phyloP scores from a whole-genome alignment of 2,113 vertebrate species.

The Australoheros scitulus region DNA sequence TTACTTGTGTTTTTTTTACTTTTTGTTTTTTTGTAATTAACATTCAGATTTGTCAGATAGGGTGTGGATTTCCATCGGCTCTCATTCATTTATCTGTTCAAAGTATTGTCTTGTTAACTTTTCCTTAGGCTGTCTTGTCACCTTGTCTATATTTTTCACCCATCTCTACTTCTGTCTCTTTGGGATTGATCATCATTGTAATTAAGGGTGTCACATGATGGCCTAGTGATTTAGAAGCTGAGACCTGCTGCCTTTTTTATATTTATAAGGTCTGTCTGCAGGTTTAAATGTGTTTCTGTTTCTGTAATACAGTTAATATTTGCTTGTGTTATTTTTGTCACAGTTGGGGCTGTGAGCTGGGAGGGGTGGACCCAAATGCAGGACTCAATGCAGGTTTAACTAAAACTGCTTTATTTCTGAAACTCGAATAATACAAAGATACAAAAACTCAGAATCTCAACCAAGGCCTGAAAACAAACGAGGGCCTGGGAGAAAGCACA shows the following conservation, averaged over 20 bases:
- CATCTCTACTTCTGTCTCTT: background rate
- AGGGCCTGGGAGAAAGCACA: too few species aligned
- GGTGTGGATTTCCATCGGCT: background rate
- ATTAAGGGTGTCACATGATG: constrained; percentile 40
- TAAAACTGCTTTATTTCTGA: too few species aligned
- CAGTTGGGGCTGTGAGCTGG: too few species aligned
- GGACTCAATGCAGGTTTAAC: too few species aligned
- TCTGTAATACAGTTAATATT: background rate
- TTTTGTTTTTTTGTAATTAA: background rate
- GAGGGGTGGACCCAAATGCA: too few species aligned
- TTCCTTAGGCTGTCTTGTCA: background rate
- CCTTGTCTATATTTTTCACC: background rate
- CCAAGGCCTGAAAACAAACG: too few species aligned
- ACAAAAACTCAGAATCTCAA: too few species aligned
- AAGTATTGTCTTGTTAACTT: background rate
- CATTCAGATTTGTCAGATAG: background rate
- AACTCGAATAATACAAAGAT: too few species aligned
- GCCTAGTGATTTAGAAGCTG: background rate
- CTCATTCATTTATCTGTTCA: background rate
- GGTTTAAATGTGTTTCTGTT: background rate
- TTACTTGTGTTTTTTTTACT: background rate
- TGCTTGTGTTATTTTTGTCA: background rate
- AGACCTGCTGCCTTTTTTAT: background rate
- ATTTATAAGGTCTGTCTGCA: background rate
- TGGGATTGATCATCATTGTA: constrained; percentile 25